Evolutionary conservation across 2,113 vertebrate genomes (phyloP).

Genomic region (Anguilla rostrata): DNA sequence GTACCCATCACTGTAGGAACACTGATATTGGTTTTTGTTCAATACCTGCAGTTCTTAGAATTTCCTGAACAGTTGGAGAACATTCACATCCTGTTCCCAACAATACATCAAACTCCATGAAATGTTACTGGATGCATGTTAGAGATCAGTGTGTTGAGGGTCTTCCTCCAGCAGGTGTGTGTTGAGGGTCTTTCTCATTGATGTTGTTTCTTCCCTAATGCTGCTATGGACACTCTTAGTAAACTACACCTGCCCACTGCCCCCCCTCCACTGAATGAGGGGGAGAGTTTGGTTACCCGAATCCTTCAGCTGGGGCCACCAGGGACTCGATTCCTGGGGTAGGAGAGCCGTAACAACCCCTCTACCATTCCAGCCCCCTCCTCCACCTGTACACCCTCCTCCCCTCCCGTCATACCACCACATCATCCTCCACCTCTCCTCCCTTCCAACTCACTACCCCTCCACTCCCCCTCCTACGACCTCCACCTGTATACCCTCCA

Average conservation of each 20-base stretch:
- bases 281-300: slow-evolving; percentile 99
- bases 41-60: too few relatives aligned
- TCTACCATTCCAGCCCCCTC: slow-evolving; percentile 52
- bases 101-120: too few relatives aligned
- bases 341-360: slow-evolving; percentile 79
- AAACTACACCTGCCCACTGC: slow-evolving; percentile 99
- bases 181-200: slow-evolving; percentile 64
- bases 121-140: too few relatives aligned
- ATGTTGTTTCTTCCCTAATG: slow-evolving; percentile 83
- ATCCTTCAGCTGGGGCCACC: slow-evolving; percentile 99
- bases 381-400: slow-evolving; percentile 57
- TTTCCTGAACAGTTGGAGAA: too few relatives aligned
- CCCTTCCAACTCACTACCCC: not conserved
- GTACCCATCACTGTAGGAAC: too few relatives aligned
- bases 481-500: not conserved
- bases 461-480: not conserved
- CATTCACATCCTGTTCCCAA: too few relatives aligned
- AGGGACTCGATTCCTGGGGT: slow-evolving; percentile 99
- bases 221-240: slow-evolving; percentile 96
- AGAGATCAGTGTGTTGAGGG: not conserved
- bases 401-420: not conserved
- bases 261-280: slow-evolving; percentile 99
- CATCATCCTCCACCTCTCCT: too few relatives aligned
- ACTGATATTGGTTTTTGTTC: too few relatives aligned
- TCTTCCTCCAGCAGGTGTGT: too few relatives aligned